Percentiles rank a stretch among this genome's conserved stretches.
Conservation (phyloP, 1,140 invertebrate species). For the Drosophila saltans region DNA sequence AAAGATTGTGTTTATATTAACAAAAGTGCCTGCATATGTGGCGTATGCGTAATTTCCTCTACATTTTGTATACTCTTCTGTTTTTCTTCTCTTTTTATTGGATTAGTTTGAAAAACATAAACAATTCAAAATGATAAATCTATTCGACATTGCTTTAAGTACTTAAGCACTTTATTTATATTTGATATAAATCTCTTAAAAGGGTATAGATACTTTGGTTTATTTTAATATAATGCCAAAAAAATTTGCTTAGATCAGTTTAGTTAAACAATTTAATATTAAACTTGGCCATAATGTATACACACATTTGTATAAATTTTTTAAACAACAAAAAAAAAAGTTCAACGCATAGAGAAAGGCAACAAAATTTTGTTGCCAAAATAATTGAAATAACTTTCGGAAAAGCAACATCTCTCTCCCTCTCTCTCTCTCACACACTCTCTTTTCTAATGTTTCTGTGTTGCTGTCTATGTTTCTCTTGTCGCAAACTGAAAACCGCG, state of each 20-base stretch:
- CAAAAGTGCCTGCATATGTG: constrained; percentile 39
- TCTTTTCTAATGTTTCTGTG: constrained; percentile 22
- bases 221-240: constrained; percentile 19
- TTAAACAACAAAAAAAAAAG: constrained; percentile 33
- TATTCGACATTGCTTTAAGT: too few species aligned
- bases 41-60: constrained; percentile 72
- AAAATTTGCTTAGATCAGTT: constrained; percentile 22
- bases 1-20: constrained; percentile 61
- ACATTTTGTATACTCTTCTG: constrained; percentile 48
- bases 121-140: too few species aligned
- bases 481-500: constrained; percentile 45
- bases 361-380: constrained; percentile 55
- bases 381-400: constrained; percentile 74
- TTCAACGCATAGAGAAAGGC: constrained; percentile 36
- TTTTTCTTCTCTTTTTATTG: not conserved
- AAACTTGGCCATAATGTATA: constrained; percentile 49
- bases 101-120: too few species aligned
- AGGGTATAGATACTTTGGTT: constrained; percentile 34
- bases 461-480: constrained; percentile 32
- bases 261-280: constrained; percentile 54
- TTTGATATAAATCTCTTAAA: not conserved
- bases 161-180: too few species aligned
- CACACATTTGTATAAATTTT: constrained; percentile 39
- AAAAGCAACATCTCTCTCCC: constrained; percentile 38
- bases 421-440: not conserved